phyloP scores from a whole-genome alignment of 2,888 invertebrate species.

The Drosophila koepferae region DNA sequence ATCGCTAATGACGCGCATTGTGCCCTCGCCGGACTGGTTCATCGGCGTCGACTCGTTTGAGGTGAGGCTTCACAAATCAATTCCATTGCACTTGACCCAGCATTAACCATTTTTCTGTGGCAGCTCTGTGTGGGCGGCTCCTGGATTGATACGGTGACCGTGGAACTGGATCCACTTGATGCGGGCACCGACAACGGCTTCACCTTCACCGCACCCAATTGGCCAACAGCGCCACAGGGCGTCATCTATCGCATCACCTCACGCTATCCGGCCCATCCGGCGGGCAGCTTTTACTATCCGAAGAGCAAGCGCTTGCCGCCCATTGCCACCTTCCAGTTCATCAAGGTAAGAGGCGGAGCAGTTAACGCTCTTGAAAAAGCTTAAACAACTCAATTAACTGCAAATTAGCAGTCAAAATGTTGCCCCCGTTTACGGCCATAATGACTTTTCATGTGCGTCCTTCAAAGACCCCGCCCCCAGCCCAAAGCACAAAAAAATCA shows the following conservation, averaged over 20 bases:
- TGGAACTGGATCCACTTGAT: constrained; percentile 96
- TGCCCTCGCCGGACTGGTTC: constrained; percentile 98
- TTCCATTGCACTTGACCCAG: constrained; percentile 7
- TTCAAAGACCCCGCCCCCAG: neutral
- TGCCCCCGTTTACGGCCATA: constrained; percentile 43
- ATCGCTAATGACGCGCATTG: constrained; percentile 94
- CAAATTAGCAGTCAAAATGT: constrained; percentile 80
- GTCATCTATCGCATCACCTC: constrained; percentile 95
- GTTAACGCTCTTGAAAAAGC: constrained; percentile 32
- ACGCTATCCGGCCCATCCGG: constrained; percentile 95
- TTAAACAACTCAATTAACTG: constrained; percentile 81
- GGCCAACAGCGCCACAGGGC: constrained; percentile 96
- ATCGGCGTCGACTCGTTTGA: constrained; percentile 94
- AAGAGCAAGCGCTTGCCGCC: constrained; percentile 94
- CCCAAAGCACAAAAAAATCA: constrained; percentile 57
- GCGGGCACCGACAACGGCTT: constrained; percentile 98
- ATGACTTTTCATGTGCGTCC: constrained; percentile 61
- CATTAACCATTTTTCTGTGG: constrained; percentile 15
- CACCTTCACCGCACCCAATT: constrained; percentile 98
- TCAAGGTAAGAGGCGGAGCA: constrained; percentile 89
- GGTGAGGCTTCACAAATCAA: constrained; percentile 69
- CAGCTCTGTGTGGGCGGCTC: constrained; percentile 95
- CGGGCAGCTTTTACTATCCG: constrained; percentile 97
- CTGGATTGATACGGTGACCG: constrained; percentile 95
- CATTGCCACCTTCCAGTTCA: constrained; percentile 95